Evolutionary conservation across 2,888 invertebrate genomes (phyloP).

Genomic region (Harpalus rufipes): DNA sequence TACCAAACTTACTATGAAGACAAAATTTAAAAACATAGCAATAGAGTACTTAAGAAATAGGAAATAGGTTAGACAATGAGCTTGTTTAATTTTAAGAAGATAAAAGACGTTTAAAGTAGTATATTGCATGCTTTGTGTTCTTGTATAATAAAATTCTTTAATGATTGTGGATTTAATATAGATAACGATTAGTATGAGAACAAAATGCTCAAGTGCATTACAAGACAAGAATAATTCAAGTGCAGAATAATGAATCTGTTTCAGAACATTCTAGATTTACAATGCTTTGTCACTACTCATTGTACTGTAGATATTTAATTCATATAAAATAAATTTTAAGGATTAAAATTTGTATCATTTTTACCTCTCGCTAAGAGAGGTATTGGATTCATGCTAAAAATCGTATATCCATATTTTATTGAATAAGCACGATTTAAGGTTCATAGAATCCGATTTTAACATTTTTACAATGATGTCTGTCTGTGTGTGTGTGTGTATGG

Average conservation of each 20-base stretch:
- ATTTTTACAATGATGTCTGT: too few relatives aligned
- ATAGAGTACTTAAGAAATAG: neutral
- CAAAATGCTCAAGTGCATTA: neutral
- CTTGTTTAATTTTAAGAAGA: slow-evolving; percentile 7
- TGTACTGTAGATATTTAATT: neutral
- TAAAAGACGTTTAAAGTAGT: slow-evolving; percentile 12
- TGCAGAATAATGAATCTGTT: slow-evolving; percentile 5
- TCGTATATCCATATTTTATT: too few relatives aligned
- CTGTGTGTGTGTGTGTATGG: too few relatives aligned
- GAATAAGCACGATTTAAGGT: too few relatives aligned
- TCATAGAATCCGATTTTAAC: too few relatives aligned
- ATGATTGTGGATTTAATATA: slow-evolving; percentile 8
- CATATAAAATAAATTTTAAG: neutral
- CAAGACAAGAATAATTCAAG: neutral
- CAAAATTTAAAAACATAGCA: neutral
- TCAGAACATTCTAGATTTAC: neutral
- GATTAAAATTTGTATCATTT: too few relatives aligned
- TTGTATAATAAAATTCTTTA: neutral
- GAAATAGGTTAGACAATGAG: slow-evolving; percentile 1
- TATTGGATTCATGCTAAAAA: too few relatives aligned
- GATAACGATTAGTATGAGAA: neutral
- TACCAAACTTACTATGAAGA: neutral
- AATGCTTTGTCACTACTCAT: neutral
- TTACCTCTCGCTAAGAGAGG: too few relatives aligned
- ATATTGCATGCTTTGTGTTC: slow-evolving; percentile 11